Percentiles rank a stretch among this genome's conserved stretches.
phyloP scores from a whole-genome alignment of 2,113 vertebrate species.

The Macroglossus sobrinus region DNA sequence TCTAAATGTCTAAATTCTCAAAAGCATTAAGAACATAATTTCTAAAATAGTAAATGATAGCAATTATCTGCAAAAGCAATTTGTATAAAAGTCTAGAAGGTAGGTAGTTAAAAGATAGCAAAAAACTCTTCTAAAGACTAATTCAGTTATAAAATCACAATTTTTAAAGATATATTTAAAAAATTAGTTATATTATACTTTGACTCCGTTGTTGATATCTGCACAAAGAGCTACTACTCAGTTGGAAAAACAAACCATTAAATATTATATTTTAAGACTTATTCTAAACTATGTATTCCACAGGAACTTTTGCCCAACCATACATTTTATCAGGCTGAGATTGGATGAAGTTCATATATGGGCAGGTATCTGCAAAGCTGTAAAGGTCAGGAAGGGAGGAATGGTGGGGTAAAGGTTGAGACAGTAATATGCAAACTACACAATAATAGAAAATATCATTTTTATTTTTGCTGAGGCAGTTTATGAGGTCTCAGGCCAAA shows the following conservation, averaged over 20 bases:
- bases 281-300: background rate
- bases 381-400: background rate
- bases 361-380: fast-evolving
- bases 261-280: background rate
- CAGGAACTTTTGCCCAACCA: background rate
- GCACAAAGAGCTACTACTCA: background rate
- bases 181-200: background rate
- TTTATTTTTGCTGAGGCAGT: background rate
- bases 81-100: background rate
- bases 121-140: background rate
- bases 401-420: background rate
- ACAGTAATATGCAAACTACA: background rate
- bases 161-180: background rate
- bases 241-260: background rate
- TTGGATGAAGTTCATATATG: background rate
- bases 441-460: background rate
- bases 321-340: background rate
- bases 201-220: background rate
- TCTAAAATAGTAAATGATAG: background rate
- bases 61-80: background rate
- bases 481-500: background rate
- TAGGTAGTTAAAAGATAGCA: background rate
- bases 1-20: background rate
- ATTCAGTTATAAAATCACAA: background rate
- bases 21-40: background rate